A percentile compares a stretch with the other conserved stretches of the same genome.
phyloP scores from a whole-genome alignment of 2,797 vertebrate genomes.

The Ataeniobius toweri region DNA sequence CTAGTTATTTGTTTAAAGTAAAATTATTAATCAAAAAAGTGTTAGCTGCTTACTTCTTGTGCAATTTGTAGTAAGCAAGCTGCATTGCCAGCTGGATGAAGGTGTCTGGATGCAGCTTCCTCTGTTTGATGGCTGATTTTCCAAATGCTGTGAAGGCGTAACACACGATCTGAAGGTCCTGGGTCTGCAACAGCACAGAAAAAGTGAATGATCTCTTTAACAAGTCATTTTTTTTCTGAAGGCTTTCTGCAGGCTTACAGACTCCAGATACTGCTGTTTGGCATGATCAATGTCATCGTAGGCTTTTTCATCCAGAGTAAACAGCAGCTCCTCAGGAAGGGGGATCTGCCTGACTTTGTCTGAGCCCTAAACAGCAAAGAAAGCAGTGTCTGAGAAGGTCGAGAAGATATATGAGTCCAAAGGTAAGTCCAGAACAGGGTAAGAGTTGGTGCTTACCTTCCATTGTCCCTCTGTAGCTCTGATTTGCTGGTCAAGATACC shows the following conservation, averaged over 20 bases:
- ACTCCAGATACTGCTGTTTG: conserved; percentile 83
- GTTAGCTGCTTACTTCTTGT: conserved; percentile 81
- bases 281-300: conserved; percentile 78
- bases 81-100: conserved; percentile 95
- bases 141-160: conserved; percentile 91
- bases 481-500: conserved; percentile 85
- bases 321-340: conserved; percentile 88
- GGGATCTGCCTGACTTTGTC: conserved; percentile 80
- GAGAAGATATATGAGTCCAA: not conserved
- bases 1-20: not conserved
- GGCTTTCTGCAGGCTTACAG: conserved; percentile 69
- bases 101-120: conserved; percentile 90
- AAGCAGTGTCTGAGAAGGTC: not conserved
- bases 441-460: conserved; percentile 83
- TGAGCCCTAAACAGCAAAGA: conserved; percentile 78
- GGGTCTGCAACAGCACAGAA: conserved; percentile 72
- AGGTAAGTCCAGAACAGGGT: not conserved
- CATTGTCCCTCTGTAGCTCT: conserved; percentile 86
- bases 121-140: conserved; percentile 87
- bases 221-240: not conserved
- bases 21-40: not conserved
- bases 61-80: conserved; percentile 87
- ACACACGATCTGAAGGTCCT: conserved; percentile 84
- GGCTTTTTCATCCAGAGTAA: conserved; percentile 86
- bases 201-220: not conserved